Percentiles rank a stretch among this genome's conserved stretches.
phyloP scores from a whole-genome alignment of 1,140 invertebrate genomes.

The Drosophila athabasca region DNA sequence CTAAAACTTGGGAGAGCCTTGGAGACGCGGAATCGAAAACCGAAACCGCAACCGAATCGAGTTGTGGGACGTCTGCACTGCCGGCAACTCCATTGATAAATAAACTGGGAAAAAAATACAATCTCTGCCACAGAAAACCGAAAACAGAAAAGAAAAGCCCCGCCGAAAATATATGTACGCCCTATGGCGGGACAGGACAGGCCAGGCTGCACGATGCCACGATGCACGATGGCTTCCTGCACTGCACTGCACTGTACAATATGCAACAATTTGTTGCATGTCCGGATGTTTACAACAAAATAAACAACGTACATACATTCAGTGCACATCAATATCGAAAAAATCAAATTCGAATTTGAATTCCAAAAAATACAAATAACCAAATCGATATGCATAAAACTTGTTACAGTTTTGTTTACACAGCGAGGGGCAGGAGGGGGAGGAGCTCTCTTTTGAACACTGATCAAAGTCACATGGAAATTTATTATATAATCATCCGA shows the following conservation, averaged over 20 bases:
- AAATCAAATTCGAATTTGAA: slow-evolving; percentile 50
- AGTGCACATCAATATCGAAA: slow-evolving; percentile 54
- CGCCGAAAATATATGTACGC: slow-evolving; percentile 46
- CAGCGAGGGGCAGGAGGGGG: background rate
- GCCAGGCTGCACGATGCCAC: slow-evolving; percentile 36
- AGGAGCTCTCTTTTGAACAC: slow-evolving; percentile 41
- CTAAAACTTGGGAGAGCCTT: slow-evolving; percentile 8
- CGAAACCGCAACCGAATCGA: slow-evolving; percentile 14
- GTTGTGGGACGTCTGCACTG: slow-evolving; percentile 58
- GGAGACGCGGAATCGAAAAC: slow-evolving; percentile 37
- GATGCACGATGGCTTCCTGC: slow-evolving; percentile 57
- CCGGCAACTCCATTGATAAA: slow-evolving; percentile 77
- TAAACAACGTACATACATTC: slow-evolving; percentile 58
- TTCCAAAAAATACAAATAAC: slow-evolving; percentile 4
- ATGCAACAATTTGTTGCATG: slow-evolving; percentile 78
- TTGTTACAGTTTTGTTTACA: slow-evolving; percentile 70
- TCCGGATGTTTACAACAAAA: slow-evolving; percentile 81
- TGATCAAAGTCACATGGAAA: slow-evolving; percentile 75
- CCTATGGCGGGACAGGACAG: slow-evolving; percentile 46
- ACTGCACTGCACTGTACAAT: slow-evolving; percentile 37
- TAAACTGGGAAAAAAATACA: slow-evolving; percentile 59
- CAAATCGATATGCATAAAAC: slow-evolving; percentile 44
- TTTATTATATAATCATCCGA: slow-evolving; percentile 69
- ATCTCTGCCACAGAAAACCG: slow-evolving; percentile 25
- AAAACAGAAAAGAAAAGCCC: slow-evolving; percentile 27